Percentiles rank a stretch among this genome's conserved stretches.
phyloP scores from a whole-genome alignment of 2,113 vertebrate species.

The Suricata suricatta region DNA sequence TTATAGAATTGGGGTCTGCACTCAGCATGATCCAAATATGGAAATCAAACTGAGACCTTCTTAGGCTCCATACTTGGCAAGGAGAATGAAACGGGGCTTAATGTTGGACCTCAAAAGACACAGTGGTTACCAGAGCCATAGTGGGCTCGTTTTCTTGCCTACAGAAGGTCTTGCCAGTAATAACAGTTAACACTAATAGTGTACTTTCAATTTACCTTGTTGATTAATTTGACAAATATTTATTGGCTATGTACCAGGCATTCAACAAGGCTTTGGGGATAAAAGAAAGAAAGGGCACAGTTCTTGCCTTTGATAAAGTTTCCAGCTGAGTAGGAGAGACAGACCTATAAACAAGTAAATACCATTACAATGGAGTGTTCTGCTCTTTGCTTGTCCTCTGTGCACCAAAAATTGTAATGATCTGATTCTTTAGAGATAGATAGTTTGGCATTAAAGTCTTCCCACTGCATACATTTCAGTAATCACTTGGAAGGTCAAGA shows the following conservation, averaged over 20 bases:
- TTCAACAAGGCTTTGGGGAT: neutral
- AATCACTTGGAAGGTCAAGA: slow-evolving; percentile 33
- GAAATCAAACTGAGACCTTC: slow-evolving; percentile 62
- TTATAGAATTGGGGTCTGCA: slow-evolving; percentile 58
- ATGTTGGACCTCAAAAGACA: slow-evolving; percentile 27
- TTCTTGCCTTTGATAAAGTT: slow-evolving; percentile 64
- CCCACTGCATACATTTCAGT: slow-evolving; percentile 4
- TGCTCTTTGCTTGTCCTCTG: neutral
- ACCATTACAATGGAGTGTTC: neutral
- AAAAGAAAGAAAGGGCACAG: slow-evolving; percentile 14
- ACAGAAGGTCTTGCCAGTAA: slow-evolving; percentile 37
- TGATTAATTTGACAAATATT: slow-evolving; percentile 62
- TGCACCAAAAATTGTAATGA: neutral
- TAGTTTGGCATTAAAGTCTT: slow-evolving; percentile 15
- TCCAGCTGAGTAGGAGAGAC: neutral
- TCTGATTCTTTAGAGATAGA: neutral
- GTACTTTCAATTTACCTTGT: slow-evolving; percentile 56
- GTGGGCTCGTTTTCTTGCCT: neutral
- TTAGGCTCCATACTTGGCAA: slow-evolving; percentile 50
- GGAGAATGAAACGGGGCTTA: slow-evolving; percentile 17
- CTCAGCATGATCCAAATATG: slow-evolving; percentile 63
- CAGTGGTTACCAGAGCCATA: slow-evolving; percentile 1
- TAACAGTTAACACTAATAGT: slow-evolving; percentile 31
- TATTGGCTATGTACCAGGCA: slow-evolving; percentile 29
- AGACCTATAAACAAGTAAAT: slow-evolving; percentile 36